Percentiles rank a stretch among this genome's conserved stretches.
These are phyloP conservation scores for Lasioglossum figueresi DNA, from an alignment of 2,888 invertebrate species.

Conservation along the genomic window DNA sequence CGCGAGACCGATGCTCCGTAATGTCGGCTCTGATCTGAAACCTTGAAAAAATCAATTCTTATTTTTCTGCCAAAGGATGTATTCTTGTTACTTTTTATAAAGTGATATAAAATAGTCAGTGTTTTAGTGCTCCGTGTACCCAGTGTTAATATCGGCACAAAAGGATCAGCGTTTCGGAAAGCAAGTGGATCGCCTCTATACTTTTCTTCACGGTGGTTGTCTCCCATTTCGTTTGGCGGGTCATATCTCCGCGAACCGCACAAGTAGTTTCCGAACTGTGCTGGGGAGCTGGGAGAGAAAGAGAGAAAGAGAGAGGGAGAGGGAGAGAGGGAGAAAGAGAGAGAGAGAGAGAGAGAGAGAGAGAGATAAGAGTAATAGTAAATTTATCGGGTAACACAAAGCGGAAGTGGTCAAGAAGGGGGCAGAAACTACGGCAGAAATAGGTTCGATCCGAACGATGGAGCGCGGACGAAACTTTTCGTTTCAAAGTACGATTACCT, in stretches of 20 bases:
- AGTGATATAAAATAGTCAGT: neutral
- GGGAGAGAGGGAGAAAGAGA: conserved; percentile 51
- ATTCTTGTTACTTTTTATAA: neutral
- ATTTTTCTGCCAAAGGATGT: neutral
- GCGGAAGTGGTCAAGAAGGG: conserved; percentile 70
- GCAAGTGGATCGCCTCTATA: neutral
- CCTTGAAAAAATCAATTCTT: neutral
- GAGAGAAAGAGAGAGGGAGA: conserved; percentile 40
- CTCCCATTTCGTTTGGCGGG: conserved; percentile 27
- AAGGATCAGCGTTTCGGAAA: conserved; percentile 10
- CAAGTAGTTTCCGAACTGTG: conserved; percentile 58
- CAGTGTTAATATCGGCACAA: conserved; percentile 28
- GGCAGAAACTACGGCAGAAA: conserved; percentile 52
- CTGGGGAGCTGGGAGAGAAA: conserved; percentile 46
- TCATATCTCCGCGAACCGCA: conserved; percentile 61
- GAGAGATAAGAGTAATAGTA: conserved; percentile 72
- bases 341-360: conserved; percentile 29
- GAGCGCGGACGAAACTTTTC: conserved; percentile 68
- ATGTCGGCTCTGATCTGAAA: neutral
- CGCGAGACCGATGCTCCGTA: neutral
- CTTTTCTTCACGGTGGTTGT: conserved; percentile 29
- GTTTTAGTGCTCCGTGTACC: neutral
- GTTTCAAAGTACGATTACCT: conserved; percentile 74
- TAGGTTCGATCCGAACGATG: conserved; percentile 67
- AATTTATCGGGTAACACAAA: conserved; percentile 72